Evolutionary conservation across 2,113 vertebrate genomes (phyloP), one percentile per base, ranked within the genome.

Genomic region (Istiophorus platypterus): DNA sequence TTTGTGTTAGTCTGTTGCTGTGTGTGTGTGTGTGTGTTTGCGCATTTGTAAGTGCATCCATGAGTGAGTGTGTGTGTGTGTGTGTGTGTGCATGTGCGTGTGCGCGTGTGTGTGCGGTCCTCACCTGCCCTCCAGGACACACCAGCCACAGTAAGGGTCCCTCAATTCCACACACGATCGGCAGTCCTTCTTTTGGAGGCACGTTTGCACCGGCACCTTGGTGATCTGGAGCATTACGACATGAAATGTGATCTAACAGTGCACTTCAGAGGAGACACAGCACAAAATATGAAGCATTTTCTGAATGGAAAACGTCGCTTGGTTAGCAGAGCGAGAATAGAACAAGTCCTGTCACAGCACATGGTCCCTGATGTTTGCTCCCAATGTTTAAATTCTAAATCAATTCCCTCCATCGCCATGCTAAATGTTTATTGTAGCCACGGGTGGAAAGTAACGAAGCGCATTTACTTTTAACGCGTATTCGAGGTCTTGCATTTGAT

Each of bases 121-220:
- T 86, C 72, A 98, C 97, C 96, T 96, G 91, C 97, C 97, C 91
- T 97, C 96, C 71, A 98, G 95, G 74, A 96, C 92, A 69, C 97
- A 98, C 97, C 97, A 98, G 87, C 97, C 97, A 8, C 97, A 97
- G 88, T 96, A 96, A 0, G 96, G 97, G 88, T 98, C 97, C 85
- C 45, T 91, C 77, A 96, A 91, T n/a, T 85, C 92, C 49, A 97
- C 93, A 59, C 97, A 98, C 64, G 95, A 94, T 77, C 90, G 81
- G 73, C 97, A 98, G 93, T 96, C 92, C 0, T 79, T 66, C 80
- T 95, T 93, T 54, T 87, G 90, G 37, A 92, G 91, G 84, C 97
- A 98, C 89, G 93, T 92, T 39, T 96, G 94, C 61, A 98, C 94
- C 0, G 95, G 95, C 29, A 97, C 92, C 84, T 91, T 94, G 87